Evolutionary conservation across 92 coral and sea anemone species (phyloP), one percentile per base, ranked within the genome.

Genomic region (Siderastrea siderea): DNA sequence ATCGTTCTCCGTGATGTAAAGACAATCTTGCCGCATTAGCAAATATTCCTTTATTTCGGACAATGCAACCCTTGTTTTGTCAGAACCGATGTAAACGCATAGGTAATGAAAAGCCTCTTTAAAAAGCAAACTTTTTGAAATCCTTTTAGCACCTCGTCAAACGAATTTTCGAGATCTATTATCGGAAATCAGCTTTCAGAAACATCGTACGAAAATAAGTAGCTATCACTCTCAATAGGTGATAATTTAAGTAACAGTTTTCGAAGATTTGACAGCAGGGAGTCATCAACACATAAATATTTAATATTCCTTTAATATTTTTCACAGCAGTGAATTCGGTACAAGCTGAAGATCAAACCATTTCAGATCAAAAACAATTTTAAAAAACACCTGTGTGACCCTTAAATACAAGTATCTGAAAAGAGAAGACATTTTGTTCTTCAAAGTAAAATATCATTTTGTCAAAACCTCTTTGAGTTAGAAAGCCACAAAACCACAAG

Each of bases 221-320:
- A 48, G n/a, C 52, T 44, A 14, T 67, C 75, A 44, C 75, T 26
- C 43, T 13, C 17, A 17, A 26, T 51, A 80, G 80, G 87, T 70
- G 90, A 87, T 87, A 87, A 87, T 87, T 80, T 49, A 87, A 87
- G 78, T 87, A 87, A 87, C 90, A 80, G 78, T 87, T 70, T 87
- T 80, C 77, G 10, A 60, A 59, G 66, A 68, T 61, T 72, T 74
- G 6, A 15, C 91, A 44, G 77, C 70, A 74, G 80, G 91, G 81
- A 73, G 75, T 83, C 91, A 81, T n/a, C 60, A 51, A 50, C 15
- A 7, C 16, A 68, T 88, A 6, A 88, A 88, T 82, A 68, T 81
- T 88, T 88, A 52, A 88, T 81, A 13, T 62, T 73, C 73, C 62
- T 50, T 73, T 16, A 73, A 74, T 62, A 60, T 84, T 73, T 64